Base-by-base conservation (phyloP, 2,888 invertebrate genomes). In the Tuta absoluta region DNA sequence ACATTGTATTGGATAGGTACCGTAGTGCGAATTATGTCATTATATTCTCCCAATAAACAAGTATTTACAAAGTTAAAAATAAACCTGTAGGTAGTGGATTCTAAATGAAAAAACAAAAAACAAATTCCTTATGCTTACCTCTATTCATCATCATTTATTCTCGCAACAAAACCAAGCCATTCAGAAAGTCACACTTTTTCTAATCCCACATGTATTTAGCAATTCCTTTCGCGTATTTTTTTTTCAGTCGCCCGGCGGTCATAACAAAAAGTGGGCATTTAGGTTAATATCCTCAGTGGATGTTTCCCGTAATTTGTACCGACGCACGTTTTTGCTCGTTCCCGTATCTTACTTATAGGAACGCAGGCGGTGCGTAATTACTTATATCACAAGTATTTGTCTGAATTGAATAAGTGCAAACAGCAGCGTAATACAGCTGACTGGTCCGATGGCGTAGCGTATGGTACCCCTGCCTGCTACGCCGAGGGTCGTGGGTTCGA, bases 301-400 rank as follows among this genome's bases (percentile, higher is more conserved):
- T 76, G 80, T 83, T 80, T 59, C 45, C 56, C 56, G 81, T 85
- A 85, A 86, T 86, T 86, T 85, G 76, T 70, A 73, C 70, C 74
- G 77, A 78, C 75, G 75, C 73, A 75, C 37, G 48, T 48, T 63
- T 63, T 63, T 62, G 10, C 41, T 23, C 24, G 41, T 77, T 75
- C 69, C 69, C 69, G 68, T 67, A 69, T 69, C 70, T 70, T 71
- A 69, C 68, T 71, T 68, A 68, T 57, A 53, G 61, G 60, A 11
- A 12, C 11, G 10, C 11, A n/a, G n/a, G n/a, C n/a, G n/a, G n/a
- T n/a, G n/a, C n/a, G n/a, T n/a, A n/a, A n/a, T n/a, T n/a, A n/a
- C n/a, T 58, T 51, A 24, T 49, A 49, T 49, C 48, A 33, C 8
- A 33, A 4, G 8, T 33, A 33, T 33, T 7, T 33, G 8, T 33